Evolutionary conservation across 2,888 invertebrate species (phyloP).

Genomic region (Coelogynopora nodosa): DNA sequence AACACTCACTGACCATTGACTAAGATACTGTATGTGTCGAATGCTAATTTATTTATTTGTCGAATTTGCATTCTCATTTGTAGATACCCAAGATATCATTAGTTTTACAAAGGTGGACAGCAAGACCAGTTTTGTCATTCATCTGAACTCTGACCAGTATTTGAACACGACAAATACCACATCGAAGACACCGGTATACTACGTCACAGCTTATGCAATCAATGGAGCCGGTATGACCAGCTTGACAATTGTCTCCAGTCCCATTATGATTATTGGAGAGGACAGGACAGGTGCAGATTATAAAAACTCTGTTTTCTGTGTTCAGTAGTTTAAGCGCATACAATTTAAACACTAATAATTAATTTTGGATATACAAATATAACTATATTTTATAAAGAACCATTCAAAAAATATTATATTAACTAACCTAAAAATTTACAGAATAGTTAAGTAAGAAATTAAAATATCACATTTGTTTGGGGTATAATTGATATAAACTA

Average conservation of each 20-base stretch:
- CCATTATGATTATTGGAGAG: slow-evolving; percentile 51
- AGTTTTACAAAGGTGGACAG: background rate
- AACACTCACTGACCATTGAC: background rate
- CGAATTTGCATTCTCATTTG: background rate
- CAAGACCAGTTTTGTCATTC: background rate
- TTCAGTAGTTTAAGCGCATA: too few relatives aligned
- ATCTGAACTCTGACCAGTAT: background rate
- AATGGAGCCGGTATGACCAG: slow-evolving; percentile 47
- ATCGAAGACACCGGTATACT: slow-evolving; percentile 49
- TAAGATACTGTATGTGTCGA: too few relatives aligned
- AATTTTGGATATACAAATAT: too few relatives aligned
- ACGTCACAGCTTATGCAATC: slow-evolving; percentile 50
- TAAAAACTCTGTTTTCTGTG: too few relatives aligned
- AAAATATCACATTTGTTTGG: too few relatives aligned
- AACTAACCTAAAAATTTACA: too few relatives aligned
- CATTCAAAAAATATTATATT: too few relatives aligned
- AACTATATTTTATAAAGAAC: too few relatives aligned
- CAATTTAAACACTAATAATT: too few relatives aligned
- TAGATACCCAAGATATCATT: background rate
- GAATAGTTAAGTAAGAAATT: too few relatives aligned
- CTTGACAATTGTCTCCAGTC: slow-evolving; percentile 43
- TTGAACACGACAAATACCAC: slow-evolving; percentile 29
- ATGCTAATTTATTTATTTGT: background rate
- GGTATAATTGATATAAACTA: too few relatives aligned
- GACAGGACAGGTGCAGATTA: slow-evolving; percentile 41